Base-by-base conservation (phyloP, 2,797 vertebrate genomes). In the Todus mexicanus region DNA sequence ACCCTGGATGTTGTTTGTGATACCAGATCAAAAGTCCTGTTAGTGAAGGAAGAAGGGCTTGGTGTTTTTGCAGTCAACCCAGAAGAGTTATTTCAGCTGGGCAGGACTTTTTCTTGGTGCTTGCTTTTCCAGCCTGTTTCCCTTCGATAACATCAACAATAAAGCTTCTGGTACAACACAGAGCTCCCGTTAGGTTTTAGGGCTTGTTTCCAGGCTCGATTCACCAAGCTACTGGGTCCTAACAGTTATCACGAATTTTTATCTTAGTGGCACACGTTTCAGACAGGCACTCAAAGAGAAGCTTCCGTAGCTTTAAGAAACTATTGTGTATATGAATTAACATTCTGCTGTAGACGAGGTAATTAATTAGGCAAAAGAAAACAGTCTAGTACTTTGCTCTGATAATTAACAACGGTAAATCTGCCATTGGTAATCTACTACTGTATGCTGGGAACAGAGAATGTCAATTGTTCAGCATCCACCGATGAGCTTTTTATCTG, bases 341-440 rank as follows among this genome's bases (percentile, higher is more conserved):
- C 92, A 89, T 95, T 97, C 89, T 77, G 86, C 86, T 94, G 86
- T 51, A 96, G 92, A 95, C 94, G 94, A 97, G 71, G 86, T 96
- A 96, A 97, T 97, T 97, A 97, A 97, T 97, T 97, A 97, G 88
- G 94, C 89, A 94, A 97, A 97, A 96, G 94, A 97, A 97, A 97
- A 97, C 87, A 98, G 91, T 88, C 92, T 95, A 95, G 92, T 95
- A 93, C 95, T 97, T 96, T 90, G 86, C 92, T 95, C 81, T 96
- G 89, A 93, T 96, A 98, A 97, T 97, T 97, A 97, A 94, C 92
- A 91, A 77, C 57, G 74, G 92, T 97, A 97, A 96, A 94, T 95
- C 95, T 98, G 95, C 94, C 96, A 96, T 61, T 93, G 93, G 89
- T 97, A 96, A 97, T 96, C 97, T 96, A 73, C 75, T 79, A 3